A percentile compares a stretch with the other conserved stretches of the same genome.
phyloP scores from a whole-genome alignment of 1,140 invertebrate species.

The Drosophila kurseongensis region DNA sequence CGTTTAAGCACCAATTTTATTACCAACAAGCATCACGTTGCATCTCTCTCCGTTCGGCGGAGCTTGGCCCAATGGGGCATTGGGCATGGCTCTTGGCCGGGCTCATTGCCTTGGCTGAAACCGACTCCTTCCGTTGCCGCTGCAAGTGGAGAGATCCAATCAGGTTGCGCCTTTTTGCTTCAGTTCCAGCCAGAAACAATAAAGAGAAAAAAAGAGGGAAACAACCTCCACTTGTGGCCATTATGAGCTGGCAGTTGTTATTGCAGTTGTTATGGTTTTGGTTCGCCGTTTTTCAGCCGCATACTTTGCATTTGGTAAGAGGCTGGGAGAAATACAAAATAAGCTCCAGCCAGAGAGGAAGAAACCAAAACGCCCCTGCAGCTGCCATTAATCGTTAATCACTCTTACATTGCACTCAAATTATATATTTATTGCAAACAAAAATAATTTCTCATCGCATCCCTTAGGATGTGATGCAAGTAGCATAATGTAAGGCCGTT shows the following conservation, averaged over 20 bases:
- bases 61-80: slow-evolving; percentile 38
- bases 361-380: slow-evolving; percentile 68
- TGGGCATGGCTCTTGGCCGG: slow-evolving; percentile 33
- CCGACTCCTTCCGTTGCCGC: slow-evolving; percentile 42
- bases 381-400: slow-evolving; percentile 81
- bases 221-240: slow-evolving; percentile 72
- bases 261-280: slow-evolving; percentile 51
- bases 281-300: slow-evolving; percentile 48
- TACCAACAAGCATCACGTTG: slow-evolving; percentile 82
- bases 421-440: slow-evolving; percentile 29
- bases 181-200: slow-evolving; percentile 48
- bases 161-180: slow-evolving; percentile 73
- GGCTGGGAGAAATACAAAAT: slow-evolving; percentile 53
- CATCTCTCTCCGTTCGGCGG: slow-evolving; percentile 47
- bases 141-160: slow-evolving; percentile 80
- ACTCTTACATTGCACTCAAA: slow-evolving; percentile 39
- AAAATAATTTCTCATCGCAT: slow-evolving; percentile 15
- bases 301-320: slow-evolving; percentile 75
- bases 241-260: slow-evolving; percentile 64
- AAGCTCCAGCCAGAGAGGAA: slow-evolving; percentile 15
- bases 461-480: neutral
- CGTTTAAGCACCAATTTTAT: slow-evolving; percentile 84
- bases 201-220: neutral
- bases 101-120: slow-evolving; percentile 36
- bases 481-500: neutral